phyloP scores from a whole-genome alignment of 1,140 invertebrate genomes.

The Augochlora pura region DNA sequence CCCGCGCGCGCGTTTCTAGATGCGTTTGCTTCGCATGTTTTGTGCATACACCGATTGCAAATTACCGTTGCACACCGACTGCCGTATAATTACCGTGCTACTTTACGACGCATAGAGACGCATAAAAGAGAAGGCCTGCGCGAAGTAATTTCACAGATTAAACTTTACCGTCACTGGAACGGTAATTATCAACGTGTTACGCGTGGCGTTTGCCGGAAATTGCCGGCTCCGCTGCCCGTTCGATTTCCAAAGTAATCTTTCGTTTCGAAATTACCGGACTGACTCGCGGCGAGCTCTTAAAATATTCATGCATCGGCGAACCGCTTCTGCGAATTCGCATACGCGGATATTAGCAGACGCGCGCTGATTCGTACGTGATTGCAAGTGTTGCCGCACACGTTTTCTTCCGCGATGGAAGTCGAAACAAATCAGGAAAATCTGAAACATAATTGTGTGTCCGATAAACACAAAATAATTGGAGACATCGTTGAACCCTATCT shows the following conservation, averaged over 20 bases:
- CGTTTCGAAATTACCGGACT: background rate
- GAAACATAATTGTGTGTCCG: too few species aligned
- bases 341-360: too few species aligned
- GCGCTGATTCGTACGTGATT: too few species aligned
- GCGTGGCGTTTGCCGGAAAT: background rate
- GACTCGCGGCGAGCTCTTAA: background rate
- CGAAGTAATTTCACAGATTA: slow-evolving; percentile 24
- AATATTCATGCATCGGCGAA: background rate
- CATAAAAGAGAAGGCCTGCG: slow-evolving; percentile 6
- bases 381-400: too few species aligned
- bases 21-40: background rate
- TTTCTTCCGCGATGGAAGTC: too few species aligned
- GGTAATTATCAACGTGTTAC: slow-evolving; percentile 17
- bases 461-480: too few species aligned
- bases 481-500: too few species aligned
- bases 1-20: background rate
- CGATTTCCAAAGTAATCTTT: slow-evolving; percentile 14
- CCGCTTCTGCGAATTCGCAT: background rate
- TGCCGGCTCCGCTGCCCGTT: background rate
- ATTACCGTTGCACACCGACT: slow-evolving; percentile 14
- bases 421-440: too few species aligned
- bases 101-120: slow-evolving; percentile 19
- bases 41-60: slow-evolving; percentile 8
- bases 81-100: slow-evolving; percentile 19
- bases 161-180: background rate